Percentiles rank a stretch among this genome's conserved stretches.
Conservation (phyloP, 2,888 invertebrate genomes). For the Clostera curtula region DNA sequence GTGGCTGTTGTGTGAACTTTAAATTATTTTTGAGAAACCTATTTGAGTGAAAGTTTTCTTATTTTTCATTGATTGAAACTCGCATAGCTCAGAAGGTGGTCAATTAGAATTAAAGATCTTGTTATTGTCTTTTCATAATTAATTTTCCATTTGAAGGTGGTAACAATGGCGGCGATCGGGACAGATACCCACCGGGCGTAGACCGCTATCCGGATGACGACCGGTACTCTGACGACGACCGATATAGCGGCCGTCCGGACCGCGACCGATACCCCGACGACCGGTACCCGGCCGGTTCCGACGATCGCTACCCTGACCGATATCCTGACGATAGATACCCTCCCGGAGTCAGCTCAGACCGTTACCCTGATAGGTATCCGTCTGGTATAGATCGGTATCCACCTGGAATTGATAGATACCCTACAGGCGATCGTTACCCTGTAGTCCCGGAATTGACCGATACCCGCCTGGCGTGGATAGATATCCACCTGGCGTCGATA, state of each 20-base stretch:
- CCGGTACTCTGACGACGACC: conserved; percentile 69
- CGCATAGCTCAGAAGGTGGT: too few species aligned
- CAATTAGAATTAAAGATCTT: too few species aligned
- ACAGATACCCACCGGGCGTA: conserved; percentile 61
- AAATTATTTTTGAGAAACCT: too few species aligned
- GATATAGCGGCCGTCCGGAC: conserved; percentile 60
- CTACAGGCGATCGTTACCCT: too few species aligned
- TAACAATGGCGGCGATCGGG: conserved; percentile 50
- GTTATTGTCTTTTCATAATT: not conserved
- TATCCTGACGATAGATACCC: conserved; percentile 69
- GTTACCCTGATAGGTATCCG: conserved; percentile 65
- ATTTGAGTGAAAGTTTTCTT: too few species aligned
- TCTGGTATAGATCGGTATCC: conserved; percentile 54
- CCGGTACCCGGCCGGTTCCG: conserved; percentile 72
- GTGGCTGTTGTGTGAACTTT: too few species aligned
- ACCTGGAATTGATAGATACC: conserved; percentile 52
- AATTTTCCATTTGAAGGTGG: conserved; percentile 49
- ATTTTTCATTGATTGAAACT: too few species aligned
- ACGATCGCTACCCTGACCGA: conserved; percentile 61
- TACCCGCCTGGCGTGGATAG: conserved; percentile 62
- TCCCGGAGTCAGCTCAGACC: conserved; percentile 46
- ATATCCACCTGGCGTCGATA: conserved; percentile 61
- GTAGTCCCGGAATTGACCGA: too few species aligned
- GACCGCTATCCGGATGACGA: conserved; percentile 69
- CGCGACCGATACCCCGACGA: conserved; percentile 71